phyloP scores from a whole-genome alignment of 2,113 vertebrate species.

The Salvelinus namaycush region DNA sequence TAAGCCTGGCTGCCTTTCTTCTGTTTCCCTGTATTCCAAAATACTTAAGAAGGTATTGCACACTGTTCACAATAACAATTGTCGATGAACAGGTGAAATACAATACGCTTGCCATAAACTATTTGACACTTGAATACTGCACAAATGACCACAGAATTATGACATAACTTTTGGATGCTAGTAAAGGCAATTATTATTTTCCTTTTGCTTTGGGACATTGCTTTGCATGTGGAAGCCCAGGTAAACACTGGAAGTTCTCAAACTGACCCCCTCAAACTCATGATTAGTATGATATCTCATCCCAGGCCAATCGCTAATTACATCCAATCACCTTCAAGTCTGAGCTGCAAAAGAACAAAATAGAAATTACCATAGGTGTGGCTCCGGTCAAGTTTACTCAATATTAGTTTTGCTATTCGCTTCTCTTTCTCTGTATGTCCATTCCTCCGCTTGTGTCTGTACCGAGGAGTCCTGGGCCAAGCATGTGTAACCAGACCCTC shows the following conservation, averaged over 20 bases:
- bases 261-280: slow-evolving; percentile 31
- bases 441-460: slow-evolving; percentile 30
- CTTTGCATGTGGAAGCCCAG: not conserved
- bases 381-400: slow-evolving; percentile 18
- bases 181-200: not conserved
- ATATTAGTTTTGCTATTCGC: slow-evolving; percentile 34
- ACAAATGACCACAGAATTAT: too few relatives aligned
- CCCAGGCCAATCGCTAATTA: slow-evolving; percentile 57
- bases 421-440: not conserved
- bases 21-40: not conserved
- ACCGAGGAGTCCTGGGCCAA: not conserved
- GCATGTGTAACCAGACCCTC: not conserved
- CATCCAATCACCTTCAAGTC: slow-evolving; percentile 42
- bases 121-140: too few relatives aligned
- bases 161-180: not conserved
- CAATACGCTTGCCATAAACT: not conserved
- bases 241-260: slow-evolving; percentile 10
- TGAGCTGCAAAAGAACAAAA: slow-evolving; percentile 34
- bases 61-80: not conserved
- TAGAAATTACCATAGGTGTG: slow-evolving; percentile 44
- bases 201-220: not conserved
- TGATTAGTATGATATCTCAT: slow-evolving; percentile 26
- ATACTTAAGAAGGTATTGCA: not conserved
- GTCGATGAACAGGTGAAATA: not conserved
- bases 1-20: slow-evolving; percentile 59